Conservation (phyloP, 2,888 invertebrate species). For the Drosophila nigricruria region DNA sequence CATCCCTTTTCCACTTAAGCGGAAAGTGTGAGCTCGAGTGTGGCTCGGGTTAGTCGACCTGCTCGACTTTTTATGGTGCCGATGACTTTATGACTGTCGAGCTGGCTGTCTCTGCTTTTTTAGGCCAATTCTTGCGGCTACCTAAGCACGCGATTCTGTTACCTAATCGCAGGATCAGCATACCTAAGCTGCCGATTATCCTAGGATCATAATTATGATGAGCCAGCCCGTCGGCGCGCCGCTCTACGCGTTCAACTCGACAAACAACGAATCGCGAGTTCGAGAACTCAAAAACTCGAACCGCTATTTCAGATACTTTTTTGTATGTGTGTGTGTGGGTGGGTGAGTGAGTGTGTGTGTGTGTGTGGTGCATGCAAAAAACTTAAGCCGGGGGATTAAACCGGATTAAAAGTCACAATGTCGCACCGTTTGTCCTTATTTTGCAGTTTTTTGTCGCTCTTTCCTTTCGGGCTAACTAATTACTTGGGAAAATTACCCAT, state of each 20-base stretch:
- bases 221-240: conserved; percentile 54
- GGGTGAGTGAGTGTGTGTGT: conserved; percentile 7
- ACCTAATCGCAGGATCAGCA: conserved; percentile 77
- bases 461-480: conserved; percentile 74
- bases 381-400: conserved; percentile 80
- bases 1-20: conserved; percentile 74
- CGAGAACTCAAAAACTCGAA: conserved; percentile 17
- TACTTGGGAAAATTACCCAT: conserved; percentile 76
- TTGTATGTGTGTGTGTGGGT: conserved; percentile 10
- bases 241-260: conserved; percentile 41
- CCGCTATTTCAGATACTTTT: conserved; percentile 34
- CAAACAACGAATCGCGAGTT: conserved; percentile 17
- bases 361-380: conserved; percentile 64
- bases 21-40: conserved; percentile 52
- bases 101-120: conserved; percentile 49
- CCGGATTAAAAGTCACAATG: conserved; percentile 77
- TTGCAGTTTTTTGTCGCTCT: conserved; percentile 51
- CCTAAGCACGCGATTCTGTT: conserved; percentile 76
- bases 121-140: conserved; percentile 76
- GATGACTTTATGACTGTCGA: conserved; percentile 63
- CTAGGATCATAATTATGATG: conserved; percentile 80
- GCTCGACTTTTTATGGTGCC: conserved; percentile 75
- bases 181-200: conserved; percentile 77
- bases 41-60: conserved; percentile 62
- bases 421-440: conserved; percentile 63